Percentiles rank a stretch among this genome's conserved stretches.
Evolutionary conservation across 2,797 vertebrate genomes (phyloP).

Genomic region (Melanotaenia pygmaea): DNA sequence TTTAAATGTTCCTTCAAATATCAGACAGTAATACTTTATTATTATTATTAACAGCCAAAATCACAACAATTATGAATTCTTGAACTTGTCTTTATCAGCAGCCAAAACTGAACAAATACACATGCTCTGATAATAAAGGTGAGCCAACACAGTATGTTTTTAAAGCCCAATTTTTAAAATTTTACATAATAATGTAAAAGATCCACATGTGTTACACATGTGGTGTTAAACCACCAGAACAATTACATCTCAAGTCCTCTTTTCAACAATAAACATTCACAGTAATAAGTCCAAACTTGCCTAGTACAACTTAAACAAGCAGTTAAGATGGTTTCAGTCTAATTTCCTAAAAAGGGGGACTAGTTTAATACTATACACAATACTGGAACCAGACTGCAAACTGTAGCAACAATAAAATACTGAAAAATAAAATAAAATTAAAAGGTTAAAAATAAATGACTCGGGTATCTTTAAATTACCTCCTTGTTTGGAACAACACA

Average conservation of each 20-base stretch:
- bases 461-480: background rate
- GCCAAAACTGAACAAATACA: background rate
- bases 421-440: background rate
- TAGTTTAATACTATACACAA: background rate
- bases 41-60: background rate
- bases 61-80: background rate
- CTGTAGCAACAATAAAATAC: background rate
- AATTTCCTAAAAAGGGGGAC: background rate
- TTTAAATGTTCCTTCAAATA: background rate
- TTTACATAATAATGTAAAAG: too few species aligned
- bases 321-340: background rate
- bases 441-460: background rate
- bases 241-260: too few species aligned
- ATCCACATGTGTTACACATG: constrained; percentile 7
- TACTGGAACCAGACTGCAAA: background rate
- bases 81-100: background rate
- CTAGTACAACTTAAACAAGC: background rate
- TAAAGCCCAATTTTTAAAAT: background rate
- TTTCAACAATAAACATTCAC: background rate
- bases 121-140: too few species aligned
- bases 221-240: background rate
- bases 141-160: background rate
- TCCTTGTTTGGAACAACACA: rapidly evolving
- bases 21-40: background rate
- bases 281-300: background rate